phyloP scores from a whole-genome alignment of 2,888 invertebrate species.

The Elysia crispata region DNA sequence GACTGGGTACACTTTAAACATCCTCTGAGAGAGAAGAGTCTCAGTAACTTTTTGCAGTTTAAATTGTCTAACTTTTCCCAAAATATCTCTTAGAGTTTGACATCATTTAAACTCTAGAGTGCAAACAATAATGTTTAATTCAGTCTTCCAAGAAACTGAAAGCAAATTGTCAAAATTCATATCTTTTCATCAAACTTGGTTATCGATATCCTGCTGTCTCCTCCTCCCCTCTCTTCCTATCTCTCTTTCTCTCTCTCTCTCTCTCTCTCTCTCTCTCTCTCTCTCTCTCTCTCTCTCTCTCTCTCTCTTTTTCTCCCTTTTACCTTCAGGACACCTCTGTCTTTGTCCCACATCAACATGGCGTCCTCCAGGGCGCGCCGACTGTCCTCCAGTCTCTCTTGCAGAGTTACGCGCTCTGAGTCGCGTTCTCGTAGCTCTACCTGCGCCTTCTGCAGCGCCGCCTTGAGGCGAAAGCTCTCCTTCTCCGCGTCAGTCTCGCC shows the following conservation, averaged over 20 bases:
- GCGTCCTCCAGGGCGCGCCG: slow-evolving; percentile 64
- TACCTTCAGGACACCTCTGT: slow-evolving; percentile 59
- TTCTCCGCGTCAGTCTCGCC: slow-evolving; percentile 64
- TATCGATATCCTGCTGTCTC: too few relatives aligned
- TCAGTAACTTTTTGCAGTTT: too few relatives aligned
- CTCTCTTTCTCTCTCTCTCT: not conserved
- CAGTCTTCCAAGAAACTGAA: too few relatives aligned
- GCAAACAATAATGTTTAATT: too few relatives aligned
- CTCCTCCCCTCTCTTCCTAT: not conserved
- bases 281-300: not conserved
- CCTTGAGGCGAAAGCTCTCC: slow-evolving; percentile 63
- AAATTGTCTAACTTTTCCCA: too few relatives aligned
- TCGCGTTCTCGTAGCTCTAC: slow-evolving; percentile 64
- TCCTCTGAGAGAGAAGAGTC: too few relatives aligned
- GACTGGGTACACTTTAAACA: too few relatives aligned
- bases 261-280: not conserved
- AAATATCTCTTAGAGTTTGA: too few relatives aligned
- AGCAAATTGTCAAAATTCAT: too few relatives aligned
- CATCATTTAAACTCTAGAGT: too few relatives aligned
- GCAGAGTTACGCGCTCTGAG: slow-evolving; percentile 60
- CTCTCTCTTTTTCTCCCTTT: slow-evolving; percentile 10
- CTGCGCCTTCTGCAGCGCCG: slow-evolving; percentile 62
- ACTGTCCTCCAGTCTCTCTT: slow-evolving; percentile 63
- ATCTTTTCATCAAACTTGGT: too few relatives aligned
- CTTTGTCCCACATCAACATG: slow-evolving; percentile 64